Evolutionary conservation across 2,113 vertebrate genomes (phyloP), one percentile per base, ranked within the genome.

Genomic region (Forbesichthys agassizii): DNA sequence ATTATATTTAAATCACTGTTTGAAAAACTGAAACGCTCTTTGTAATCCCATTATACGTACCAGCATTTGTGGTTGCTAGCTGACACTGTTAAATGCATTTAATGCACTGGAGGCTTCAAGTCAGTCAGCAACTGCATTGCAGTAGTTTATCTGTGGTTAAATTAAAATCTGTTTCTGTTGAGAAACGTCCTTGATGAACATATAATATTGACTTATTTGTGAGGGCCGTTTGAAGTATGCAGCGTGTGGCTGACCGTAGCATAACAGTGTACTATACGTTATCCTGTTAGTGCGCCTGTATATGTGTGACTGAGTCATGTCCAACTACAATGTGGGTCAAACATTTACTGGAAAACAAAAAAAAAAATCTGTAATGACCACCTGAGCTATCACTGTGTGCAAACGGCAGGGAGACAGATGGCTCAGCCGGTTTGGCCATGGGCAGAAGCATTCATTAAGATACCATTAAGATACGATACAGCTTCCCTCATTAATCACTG

Each of bases 401-500:
- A 20, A 49, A 56, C 61, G 57, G 48, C 20, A 52, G 13, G 64
- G 8, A 63, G 75, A 74, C 58, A 33, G 72, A 87, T 58, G 66
- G 66, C 80, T 70, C n/a, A 55, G 83, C 80, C 77, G 77, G 87
- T 84, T 46, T n/a, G 11, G 49, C 54, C 3, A 33, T 55, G 80
- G 82, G 81, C 77, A 78, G 75, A 62, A 81, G 76, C 77, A 84
- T 89, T 90, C 84, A 88, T 93, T 91, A 92, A 89, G 85, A 86
- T 89, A 79, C 79, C 76, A 89, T 92, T 88, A 92, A 91, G 85
- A 86, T 88, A 84, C 78, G 71, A 69, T 84, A 84, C 75, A 84
- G 68, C 75, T 71, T 66, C 68, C 66, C 73, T 76, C 71, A 47
- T 90, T 88, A 88, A 89, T 92, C 88, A 88, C 75, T 72, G 57